Percentiles rank a stretch among this genome's conserved stretches.
Conservation (phyloP, 2,113 vertebrate genomes). For the Dendropsophus ebraccatus region DNA sequence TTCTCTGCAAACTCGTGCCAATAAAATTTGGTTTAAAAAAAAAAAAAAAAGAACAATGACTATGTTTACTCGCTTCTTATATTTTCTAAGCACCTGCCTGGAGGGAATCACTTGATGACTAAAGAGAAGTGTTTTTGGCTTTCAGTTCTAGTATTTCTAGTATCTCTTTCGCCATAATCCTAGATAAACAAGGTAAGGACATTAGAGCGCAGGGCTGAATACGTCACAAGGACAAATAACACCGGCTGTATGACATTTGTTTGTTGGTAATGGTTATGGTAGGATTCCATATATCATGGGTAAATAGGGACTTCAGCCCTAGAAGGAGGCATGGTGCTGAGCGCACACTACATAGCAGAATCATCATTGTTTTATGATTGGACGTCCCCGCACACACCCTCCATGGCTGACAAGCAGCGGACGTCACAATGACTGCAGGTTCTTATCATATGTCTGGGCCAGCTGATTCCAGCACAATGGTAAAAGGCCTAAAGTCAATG, state of each 20-base stretch:
- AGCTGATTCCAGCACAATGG: constrained; percentile 3
- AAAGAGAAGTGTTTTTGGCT: background rate
- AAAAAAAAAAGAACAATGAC: too few species aligned
- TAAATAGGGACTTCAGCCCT: constrained; percentile 9
- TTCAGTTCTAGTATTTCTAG: background rate
- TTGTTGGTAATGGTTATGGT: background rate
- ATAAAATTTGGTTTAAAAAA: too few species aligned
- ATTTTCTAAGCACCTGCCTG: background rate
- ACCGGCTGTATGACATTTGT: background rate
- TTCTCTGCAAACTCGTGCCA: too few species aligned
- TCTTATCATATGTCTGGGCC: background rate
- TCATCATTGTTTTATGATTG: background rate
- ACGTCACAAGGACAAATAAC: background rate
- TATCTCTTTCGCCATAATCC: background rate
- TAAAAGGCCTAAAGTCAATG: background rate
- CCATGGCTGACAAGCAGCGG: background rate
- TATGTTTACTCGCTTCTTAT: background rate
- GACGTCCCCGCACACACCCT: background rate
- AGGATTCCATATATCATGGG: background rate
- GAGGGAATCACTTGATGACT: background rate
- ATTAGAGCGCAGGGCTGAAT: background rate
- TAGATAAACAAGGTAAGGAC: background rate
- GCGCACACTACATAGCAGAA: background rate
- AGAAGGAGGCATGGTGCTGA: background rate
- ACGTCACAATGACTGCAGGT: background rate